phyloP scores from a whole-genome alignment of 2,888 invertebrate genomes.

The Brenthis hecate region DNA sequence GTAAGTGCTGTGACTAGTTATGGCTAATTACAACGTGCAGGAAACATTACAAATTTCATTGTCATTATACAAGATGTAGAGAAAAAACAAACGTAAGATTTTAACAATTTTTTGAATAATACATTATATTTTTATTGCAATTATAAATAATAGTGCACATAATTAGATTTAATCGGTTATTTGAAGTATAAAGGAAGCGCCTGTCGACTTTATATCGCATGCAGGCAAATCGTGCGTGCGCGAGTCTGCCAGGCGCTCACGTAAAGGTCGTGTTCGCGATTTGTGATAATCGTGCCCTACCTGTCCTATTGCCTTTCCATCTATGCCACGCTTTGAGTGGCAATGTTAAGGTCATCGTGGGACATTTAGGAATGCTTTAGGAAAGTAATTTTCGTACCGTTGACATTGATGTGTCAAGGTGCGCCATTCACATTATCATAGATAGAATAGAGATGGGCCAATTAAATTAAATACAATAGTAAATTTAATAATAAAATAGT shows the following conservation, averaged over 20 bases:
- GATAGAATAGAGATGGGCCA: constrained; percentile 10
- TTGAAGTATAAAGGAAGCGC: constrained; percentile 49
- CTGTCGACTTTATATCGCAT: constrained; percentile 63
- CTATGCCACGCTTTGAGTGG: constrained; percentile 48
- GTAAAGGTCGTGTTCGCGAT: constrained; percentile 69
- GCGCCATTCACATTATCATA: constrained; percentile 10
- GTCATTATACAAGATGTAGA: too few species aligned
- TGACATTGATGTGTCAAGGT: constrained; percentile 28
- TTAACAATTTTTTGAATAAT: too few species aligned
- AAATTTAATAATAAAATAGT: constrained; percentile 1
- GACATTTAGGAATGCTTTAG: constrained; percentile 23
- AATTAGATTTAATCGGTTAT: constrained; percentile 19
- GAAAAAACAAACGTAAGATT: too few species aligned
- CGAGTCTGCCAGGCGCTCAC: constrained; percentile 69
- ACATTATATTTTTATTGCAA: too few species aligned
- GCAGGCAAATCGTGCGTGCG: constrained; percentile 59
- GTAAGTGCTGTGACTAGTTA: constrained; percentile 25
- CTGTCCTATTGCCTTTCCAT: constrained; percentile 66
- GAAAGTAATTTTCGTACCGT: constrained; percentile 17
- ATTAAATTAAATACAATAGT: constrained; percentile 7
- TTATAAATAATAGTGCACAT: neutral
- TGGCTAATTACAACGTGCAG: constrained; percentile 13
- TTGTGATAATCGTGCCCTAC: constrained; percentile 66
- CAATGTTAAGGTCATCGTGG: constrained; percentile 60
- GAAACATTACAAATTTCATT: neutral